Conservation (phyloP, 2,888 invertebrate species). For the Phragmatobia fuliginosa region DNA sequence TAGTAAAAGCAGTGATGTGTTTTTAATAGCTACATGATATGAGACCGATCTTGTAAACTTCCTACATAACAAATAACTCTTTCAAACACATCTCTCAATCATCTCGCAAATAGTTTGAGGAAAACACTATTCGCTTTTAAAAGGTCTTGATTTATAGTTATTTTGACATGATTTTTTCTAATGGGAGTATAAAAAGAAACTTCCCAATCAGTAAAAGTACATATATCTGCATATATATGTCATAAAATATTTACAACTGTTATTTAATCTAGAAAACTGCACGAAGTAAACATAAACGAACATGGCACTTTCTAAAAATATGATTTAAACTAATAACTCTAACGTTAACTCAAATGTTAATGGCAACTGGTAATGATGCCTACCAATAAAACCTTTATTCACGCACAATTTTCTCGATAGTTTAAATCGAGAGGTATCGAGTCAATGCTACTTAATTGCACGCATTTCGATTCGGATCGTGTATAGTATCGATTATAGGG, state of each 20-base stretch:
- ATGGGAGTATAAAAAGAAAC: background rate
- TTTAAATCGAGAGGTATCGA: constrained; percentile 57
- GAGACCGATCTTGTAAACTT: no score
- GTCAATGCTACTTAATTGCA: constrained; percentile 73
- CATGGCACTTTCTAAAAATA: constrained; percentile 48
- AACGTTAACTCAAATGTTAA: constrained; percentile 49
- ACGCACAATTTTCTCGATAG: constrained; percentile 66
- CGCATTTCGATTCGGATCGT: constrained; percentile 58
- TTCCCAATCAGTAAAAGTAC: background rate
- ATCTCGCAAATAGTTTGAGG: no score
- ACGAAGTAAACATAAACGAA: constrained; percentile 13
- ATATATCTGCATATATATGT: background rate
- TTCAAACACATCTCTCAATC: no score
- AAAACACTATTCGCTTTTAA: background rate
- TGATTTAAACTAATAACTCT: constrained; percentile 28
- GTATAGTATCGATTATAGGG: constrained; percentile 56
- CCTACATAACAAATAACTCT: no score
- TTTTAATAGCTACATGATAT: no score
- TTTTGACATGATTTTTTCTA: background rate
- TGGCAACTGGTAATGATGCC: constrained; percentile 62
- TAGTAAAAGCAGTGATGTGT: no score
- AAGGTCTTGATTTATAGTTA: background rate
- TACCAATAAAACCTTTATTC: constrained; percentile 65
- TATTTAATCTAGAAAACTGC: constrained; percentile 19
- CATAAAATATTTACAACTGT: constrained; percentile 1